Base-by-base conservation (phyloP, 2,888 invertebrate species). In the Blastobasis lacticolella region DNA sequence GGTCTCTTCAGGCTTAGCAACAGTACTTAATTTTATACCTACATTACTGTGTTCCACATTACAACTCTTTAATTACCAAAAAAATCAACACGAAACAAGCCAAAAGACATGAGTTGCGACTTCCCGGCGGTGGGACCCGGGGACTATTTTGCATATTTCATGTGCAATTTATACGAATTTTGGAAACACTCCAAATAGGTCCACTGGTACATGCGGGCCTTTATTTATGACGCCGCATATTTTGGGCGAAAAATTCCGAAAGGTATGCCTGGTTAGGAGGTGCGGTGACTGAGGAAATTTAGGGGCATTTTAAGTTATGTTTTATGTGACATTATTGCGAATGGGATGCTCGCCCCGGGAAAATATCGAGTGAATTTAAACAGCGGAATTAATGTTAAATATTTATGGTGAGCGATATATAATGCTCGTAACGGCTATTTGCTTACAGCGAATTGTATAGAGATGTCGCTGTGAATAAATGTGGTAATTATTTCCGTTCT, bases 121-220 rank as follows among this genome's bases (percentile, higher is more conserved):
- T 49, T 47, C 44, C 44, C 8, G 23, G 43, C 40, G n/a, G 38
- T 45, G 47, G 23, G 23, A 23, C 23, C 23, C 23, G 23, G 49
- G 50, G 37, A 54, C 51, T 54, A 49, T 51, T 54, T 54, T 49
- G 51, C 54, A 54, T 54, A 50, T 51, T 54, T 49, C 41, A 49
- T 49, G 46, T 40, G 9, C 41, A 40, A 41, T 50, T 50, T 50
- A 46, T 50, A 46, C 49, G 45, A 46, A 54, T 54, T 54, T 54
- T 54, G 54, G 54, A 54, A 37, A 51, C 49, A 46, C 44, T 54
- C 54, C 54, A 54, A 54, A 54, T 51, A 49, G 54, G 51, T 49
- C 51, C 44, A 40, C 37, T 38, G 46, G 50, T 45, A 41, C 48
- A 37, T 46, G 46, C 48, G 40, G 10, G 23, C n/a, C 42, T 54